Base-by-base conservation (phyloP, 2,888 invertebrate genomes). In the Drosophila meridiana region DNA sequence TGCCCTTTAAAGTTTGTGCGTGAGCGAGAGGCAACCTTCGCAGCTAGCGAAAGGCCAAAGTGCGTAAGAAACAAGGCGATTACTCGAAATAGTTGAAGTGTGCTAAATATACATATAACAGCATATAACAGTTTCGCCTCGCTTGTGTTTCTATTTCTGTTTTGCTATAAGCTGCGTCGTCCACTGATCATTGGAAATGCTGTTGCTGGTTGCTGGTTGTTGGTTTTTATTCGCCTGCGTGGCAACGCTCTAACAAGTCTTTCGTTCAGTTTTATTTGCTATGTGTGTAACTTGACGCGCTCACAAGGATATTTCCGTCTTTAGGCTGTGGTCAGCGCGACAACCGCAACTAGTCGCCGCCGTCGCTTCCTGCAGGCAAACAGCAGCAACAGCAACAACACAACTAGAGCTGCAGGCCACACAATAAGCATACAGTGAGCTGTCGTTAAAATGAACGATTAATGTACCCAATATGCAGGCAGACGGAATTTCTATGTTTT, bases 1-100 rank as follows among this genome's bases (percentile, higher is more conserved):
- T 74, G 74, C 74, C 74, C 74, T 74, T 74, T 75, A 45, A 69
- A 69, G 40, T 40, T 75, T 60, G 47, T 60, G 63, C 69, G 74
- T 74, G 75, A 60, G 60, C 50, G 73, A 36, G 56, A 30, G 26
- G 59, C 70, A 70, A 70, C 69, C 69, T 70, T 70, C 72, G 50
- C 45, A 40, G 34, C 6, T 68, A 48, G 45, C 42, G 32, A 62
- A 59, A 74, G 68, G 47, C 36, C 57, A 73, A 62, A 73, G 73
- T 74, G 74, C 62, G 75, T 6, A 14, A 28, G 56, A 38, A n/a
- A n/a, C 30, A 36, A 38, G n/a, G 59, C 36, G 36, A 5, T 59
- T 32, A 20, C 38, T 48, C 28, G 20, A 60, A 48, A 48, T 60
- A 38, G 59, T n/a, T 38, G 30, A 58, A 45, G 45, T 20, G 36